phyloP scores from a whole-genome alignment of 2,888 invertebrate genomes.

The Dorcus parallelipipedus region DNA sequence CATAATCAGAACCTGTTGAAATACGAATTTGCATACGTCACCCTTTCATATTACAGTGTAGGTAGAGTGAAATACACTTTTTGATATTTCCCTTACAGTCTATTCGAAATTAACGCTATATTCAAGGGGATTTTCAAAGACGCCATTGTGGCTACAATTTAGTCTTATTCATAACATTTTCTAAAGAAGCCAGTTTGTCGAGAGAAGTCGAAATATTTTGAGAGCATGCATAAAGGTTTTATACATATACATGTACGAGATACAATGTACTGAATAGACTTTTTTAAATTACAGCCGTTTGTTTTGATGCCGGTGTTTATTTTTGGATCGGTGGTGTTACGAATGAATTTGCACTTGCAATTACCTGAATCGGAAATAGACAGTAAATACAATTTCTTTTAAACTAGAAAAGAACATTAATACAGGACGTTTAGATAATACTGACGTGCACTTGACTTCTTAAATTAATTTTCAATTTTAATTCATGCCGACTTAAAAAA shows the following conservation, averaged over 20 bases:
- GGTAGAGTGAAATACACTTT: slow-evolving; percentile 37
- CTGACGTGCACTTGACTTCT: background rate
- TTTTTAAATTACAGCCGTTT: slow-evolving; percentile 17
- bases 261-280: slow-evolving; percentile 19
- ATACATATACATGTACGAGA: slow-evolving; percentile 14
- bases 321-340: no score
- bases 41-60: slow-evolving; percentile 18
- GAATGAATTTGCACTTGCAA: no score
- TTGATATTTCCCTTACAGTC: slow-evolving; percentile 42
- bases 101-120: slow-evolving; percentile 58
- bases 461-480: background rate
- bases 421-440: background rate
- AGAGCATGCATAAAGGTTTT: slow-evolving; percentile 32
- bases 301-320: background rate
- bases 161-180: slow-evolving; percentile 58
- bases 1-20: slow-evolving; percentile 44
- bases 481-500: background rate
- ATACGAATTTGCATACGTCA: slow-evolving; percentile 43
- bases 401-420: no score
- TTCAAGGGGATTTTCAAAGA: slow-evolving; percentile 58
- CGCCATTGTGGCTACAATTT: slow-evolving; percentile 62
- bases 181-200: slow-evolving; percentile 48
- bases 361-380: background rate
- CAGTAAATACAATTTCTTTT: background rate
- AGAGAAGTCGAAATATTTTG: slow-evolving; percentile 45